These are phyloP conservation scores for Lepisosteus osseus DNA, from an alignment of 2,113 vertebrate genomes.

Conservation along the genomic window DNA sequence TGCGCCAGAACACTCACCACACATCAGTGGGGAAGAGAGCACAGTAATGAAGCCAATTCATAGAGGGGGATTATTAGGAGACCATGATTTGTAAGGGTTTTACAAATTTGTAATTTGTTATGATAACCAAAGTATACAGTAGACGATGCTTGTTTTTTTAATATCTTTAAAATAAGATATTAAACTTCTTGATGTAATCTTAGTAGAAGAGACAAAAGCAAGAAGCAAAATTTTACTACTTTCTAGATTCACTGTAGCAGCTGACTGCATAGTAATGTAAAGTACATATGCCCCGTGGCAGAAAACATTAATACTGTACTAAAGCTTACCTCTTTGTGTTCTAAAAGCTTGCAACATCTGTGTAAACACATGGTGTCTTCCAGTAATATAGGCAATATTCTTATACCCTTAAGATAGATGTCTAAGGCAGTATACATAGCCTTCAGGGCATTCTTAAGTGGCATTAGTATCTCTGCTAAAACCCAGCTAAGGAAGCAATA, in stretches of 20 bases:
- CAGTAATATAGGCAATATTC: conserved; percentile 57
- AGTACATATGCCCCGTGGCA: conserved; percentile 64
- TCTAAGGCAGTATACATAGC: conserved; percentile 60
- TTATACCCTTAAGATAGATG: conserved; percentile 64
- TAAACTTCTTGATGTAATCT: too few species aligned
- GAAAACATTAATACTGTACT: conserved; percentile 39
- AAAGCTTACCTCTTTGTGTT: conserved; percentile 30
- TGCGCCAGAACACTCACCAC: too few species aligned
- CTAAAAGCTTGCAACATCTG: conserved; percentile 70
- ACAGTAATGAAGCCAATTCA: too few species aligned
- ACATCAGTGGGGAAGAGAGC: too few species aligned
- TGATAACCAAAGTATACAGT: background rate
- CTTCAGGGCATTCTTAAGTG: conserved; percentile 45
- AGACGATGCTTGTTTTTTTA: background rate
- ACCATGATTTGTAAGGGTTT: too few species aligned
- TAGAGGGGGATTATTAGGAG: too few species aligned
- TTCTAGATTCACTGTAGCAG: conserved; percentile 20
- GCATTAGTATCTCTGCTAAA: conserved; percentile 52
- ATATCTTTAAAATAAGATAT: too few species aligned
- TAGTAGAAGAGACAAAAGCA: too few species aligned
- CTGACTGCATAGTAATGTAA: conserved; percentile 52
- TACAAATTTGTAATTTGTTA: background rate
- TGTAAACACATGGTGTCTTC: conserved; percentile 66
- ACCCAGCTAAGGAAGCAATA: conserved; percentile 45
- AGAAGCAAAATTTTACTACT: background rate